Evolutionary conservation across 2,888 invertebrate species (phyloP), one percentile per base, ranked within the genome.

Genomic region (Drosophila colorata): DNA sequence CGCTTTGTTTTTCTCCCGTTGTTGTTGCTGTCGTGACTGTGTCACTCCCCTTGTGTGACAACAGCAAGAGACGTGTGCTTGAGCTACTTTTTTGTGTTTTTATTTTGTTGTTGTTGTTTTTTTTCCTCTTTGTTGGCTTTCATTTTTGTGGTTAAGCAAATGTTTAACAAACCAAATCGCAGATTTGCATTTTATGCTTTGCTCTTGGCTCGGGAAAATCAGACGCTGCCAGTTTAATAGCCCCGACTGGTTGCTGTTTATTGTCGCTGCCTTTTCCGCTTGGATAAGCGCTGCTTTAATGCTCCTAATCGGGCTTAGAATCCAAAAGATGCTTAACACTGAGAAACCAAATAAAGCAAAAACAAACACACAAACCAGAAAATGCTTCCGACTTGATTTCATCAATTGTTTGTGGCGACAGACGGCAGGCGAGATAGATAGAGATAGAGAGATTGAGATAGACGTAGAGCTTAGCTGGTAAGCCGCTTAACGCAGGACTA

Each of bases 131-230:
- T 69, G 43, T 55, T 65, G 38, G 71, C 74, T 69, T 69, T 72
- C 69, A 61, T 67, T 79, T 78, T 75, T 89, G 89, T 81, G 91
- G 84, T 82, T 87, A 90, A 86, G 90, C 90, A 85, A 89, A 89
- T 90, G 86, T 90, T 89, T 84, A 88, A 88, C 90, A 90, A 88
- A 82, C 80, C 87, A 90, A 89, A 84, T 85, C 86, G 72, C 75
- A 78, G 87, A 88, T 89, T 89, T 89, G 81, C 89, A 88, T 89
- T 88, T 89, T 78, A 84, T 72, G 84, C 67, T 79, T 76, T 65
- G 51, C 57, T 68, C 69, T 64, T 61, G 58, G 64, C 66, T 58
- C 57, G 33, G 35, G 43, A 16, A 59, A 72, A 72, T 72, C 63
- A 59, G 73, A 33, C 52, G 51, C 60, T 74, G 53, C 59, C 68